Evolutionary conservation across 2,113 vertebrate species (phyloP).

Genomic region (Ailurus styani): DNA sequence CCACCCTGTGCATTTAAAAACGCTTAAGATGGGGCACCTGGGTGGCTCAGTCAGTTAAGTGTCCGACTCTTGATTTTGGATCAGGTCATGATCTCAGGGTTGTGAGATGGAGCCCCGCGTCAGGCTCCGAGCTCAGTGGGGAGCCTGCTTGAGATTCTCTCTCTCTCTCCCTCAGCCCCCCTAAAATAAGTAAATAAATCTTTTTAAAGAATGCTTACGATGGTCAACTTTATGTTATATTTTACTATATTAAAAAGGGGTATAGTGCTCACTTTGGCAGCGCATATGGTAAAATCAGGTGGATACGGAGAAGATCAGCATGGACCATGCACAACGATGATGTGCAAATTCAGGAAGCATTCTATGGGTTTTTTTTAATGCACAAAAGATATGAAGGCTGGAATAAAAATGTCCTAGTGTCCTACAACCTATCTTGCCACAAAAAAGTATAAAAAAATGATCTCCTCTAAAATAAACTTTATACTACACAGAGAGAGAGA

Average conservation of each 20-base stretch:
- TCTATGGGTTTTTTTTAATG: not conserved
- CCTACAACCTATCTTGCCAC: not conserved
- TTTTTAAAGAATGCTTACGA: not conserved
- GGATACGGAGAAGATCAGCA: not conserved
- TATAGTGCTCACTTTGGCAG: not conserved
- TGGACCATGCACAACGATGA: not conserved
- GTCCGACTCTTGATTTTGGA: not conserved
- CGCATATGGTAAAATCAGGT: not conserved
- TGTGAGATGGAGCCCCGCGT: not conserved
- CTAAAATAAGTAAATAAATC: not conserved
- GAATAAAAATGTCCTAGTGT: not conserved
- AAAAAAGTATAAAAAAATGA: not conserved
- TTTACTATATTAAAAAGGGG: not conserved
- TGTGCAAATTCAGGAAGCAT: not conserved
- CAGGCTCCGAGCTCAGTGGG: not conserved
- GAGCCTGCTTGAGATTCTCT: not conserved
- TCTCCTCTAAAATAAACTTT: slow-evolving; percentile 10
- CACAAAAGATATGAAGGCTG: not conserved
- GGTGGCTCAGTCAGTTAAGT: not conserved
- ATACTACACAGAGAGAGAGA: no score
- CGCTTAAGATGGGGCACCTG: not conserved
- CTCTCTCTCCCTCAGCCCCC: not conserved
- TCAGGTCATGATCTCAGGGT: not conserved
- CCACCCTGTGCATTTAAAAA: not conserved
- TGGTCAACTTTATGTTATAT: not conserved